phyloP scores from a whole-genome alignment of 1,140 invertebrate species.

The Trachelipus rathkii region DNA sequence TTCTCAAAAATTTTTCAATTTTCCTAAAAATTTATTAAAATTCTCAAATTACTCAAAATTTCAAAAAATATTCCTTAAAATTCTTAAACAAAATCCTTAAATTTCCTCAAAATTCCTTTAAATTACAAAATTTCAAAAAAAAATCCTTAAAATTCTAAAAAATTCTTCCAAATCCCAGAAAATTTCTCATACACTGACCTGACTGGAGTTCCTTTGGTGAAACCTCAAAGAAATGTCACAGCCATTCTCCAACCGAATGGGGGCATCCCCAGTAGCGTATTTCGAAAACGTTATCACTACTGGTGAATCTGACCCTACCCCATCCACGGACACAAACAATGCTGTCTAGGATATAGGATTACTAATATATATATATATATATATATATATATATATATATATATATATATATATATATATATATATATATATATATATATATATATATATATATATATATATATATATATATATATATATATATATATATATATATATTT shows the following conservation, averaged over 20 bases:
- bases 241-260: conserved; percentile 72
- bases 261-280: conserved; percentile 67
- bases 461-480: conserved; percentile 18
- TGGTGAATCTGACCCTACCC: conserved; percentile 63
- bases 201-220: conserved; percentile 66
- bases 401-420: conserved; percentile 20
- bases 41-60: too few relatives aligned
- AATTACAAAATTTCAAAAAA: too few relatives aligned
- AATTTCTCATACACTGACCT: conserved; percentile 48
- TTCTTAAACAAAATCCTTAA: too few relatives aligned
- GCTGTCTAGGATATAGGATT: conserved; percentile 59
- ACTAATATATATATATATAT: conserved; percentile 13
- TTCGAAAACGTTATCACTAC: conserved; percentile 67
- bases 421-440: conserved; percentile 19
- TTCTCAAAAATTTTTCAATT: too few relatives aligned
- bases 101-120: too few relatives aligned
- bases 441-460: conserved; percentile 19
- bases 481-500: neutral
- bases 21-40: too few relatives aligned
- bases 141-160: too few relatives aligned
- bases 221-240: conserved; percentile 78
- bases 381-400: conserved; percentile 25
- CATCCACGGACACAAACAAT: conserved; percentile 66
- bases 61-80: too few relatives aligned
- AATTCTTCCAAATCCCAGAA: too few relatives aligned